A percentile compares a stretch with the other conserved stretches of the same genome.
These are phyloP conservation scores for Mystacornis crossleyi DNA, from an alignment of 2,113 vertebrate genomes.

Conservation along the genomic window DNA sequence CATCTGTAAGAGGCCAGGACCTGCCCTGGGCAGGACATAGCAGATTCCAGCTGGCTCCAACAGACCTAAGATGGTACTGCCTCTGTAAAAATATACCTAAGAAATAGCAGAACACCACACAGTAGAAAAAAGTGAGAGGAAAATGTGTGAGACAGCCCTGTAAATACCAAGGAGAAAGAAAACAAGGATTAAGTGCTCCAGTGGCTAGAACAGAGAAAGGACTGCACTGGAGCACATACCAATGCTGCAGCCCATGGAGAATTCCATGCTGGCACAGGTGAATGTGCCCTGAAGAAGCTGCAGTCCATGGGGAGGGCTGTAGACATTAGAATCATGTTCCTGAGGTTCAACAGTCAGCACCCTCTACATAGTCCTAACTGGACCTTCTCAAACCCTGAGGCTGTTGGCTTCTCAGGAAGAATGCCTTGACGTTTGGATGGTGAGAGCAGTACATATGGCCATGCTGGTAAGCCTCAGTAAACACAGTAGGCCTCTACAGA, in stretches of 20 bases:
- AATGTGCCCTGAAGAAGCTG: neutral
- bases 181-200: neutral
- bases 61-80: rapidly evolving
- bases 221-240: rapidly evolving
- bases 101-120: neutral
- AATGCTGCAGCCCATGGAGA: neutral
- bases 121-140: neutral
- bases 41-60: neutral
- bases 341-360: neutral
- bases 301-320: neutral
- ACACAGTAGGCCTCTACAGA: neutral
- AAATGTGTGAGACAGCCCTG: neutral
- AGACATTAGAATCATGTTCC: neutral
- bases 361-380: neutral
- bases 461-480: neutral
- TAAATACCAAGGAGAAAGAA: neutral
- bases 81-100: neutral
- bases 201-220: neutral
- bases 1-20: neutral
- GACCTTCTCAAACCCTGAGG: neutral
- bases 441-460: neutral
- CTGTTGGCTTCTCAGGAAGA: neutral
- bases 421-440: rapidly evolving
- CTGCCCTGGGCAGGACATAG: neutral
- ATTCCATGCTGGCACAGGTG: neutral